These are phyloP conservation scores for Andrena chrysosceles DNA, from an alignment of 2,888 invertebrate genomes.

Conservation along the genomic window DNA sequence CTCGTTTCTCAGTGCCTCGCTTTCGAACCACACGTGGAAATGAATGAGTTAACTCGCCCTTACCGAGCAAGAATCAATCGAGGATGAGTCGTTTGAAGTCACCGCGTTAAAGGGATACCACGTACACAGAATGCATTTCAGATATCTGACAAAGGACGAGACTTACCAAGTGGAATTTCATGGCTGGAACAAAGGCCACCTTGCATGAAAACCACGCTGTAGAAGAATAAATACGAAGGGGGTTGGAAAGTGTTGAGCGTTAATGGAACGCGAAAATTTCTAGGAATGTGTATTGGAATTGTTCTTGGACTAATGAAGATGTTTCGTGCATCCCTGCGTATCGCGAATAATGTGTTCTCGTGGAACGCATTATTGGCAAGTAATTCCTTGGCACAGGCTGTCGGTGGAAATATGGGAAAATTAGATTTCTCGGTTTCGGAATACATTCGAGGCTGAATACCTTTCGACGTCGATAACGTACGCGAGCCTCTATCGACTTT, in stretches of 20 bases:
- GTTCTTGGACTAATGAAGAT: not conserved
- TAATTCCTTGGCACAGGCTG: conserved; percentile 45
- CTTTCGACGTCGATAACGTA: conserved; percentile 37
- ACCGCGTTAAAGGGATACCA: conserved; percentile 30
- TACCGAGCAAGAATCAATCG: conserved; percentile 40
- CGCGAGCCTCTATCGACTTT: conserved; percentile 49
- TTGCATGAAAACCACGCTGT: conserved; percentile 27
- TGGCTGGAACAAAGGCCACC: conserved; percentile 11
- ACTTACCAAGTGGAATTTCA: conserved; percentile 42
- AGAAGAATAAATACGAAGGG: not conserved
- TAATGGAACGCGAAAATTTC: conserved; percentile 24
- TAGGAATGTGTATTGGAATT: conserved; percentile 7
- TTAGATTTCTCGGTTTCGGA: conserved; percentile 42
- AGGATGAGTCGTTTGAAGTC: conserved; percentile 29
- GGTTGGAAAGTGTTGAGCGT: conserved; percentile 10
- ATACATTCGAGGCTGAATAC: conserved; percentile 42
- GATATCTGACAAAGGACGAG: conserved; percentile 38
- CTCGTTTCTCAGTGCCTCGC: not conserved
- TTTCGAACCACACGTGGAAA: conserved; percentile 14
- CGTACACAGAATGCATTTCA: conserved; percentile 27
- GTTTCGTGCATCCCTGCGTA: not conserved
- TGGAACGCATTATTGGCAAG: conserved; percentile 26
- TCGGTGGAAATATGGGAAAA: conserved; percentile 42
- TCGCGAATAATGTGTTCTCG: not conserved
- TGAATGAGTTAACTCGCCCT: conserved; percentile 44